Evolutionary conservation across 2,888 invertebrate species (phyloP).

Genomic region (Muscina levida): DNA sequence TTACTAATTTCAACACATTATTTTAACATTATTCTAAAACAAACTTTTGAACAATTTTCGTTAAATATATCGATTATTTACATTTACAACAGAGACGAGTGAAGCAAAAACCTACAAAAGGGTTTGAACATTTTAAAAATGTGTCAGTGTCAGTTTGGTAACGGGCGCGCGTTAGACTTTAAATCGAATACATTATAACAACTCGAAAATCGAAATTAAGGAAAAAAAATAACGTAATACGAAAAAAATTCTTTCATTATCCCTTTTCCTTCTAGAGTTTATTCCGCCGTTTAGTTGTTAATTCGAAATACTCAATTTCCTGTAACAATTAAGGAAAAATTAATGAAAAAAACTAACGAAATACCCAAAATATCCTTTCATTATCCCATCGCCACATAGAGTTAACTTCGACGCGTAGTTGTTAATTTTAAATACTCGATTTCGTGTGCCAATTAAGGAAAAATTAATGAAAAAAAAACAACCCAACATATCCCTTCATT

Average conservation of each 20-base stretch:
- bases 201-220: neutral
- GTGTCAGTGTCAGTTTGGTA: slow-evolving; percentile 49
- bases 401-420: no score
- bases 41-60: slow-evolving; percentile 69
- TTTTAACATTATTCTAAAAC: slow-evolving; percentile 71
- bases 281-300: no score
- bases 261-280: no score
- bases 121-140: slow-evolving; percentile 55
- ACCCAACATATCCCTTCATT: no score
- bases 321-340: neutral
- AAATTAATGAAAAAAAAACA: neutral
- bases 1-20: slow-evolving; percentile 66
- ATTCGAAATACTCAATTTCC: slow-evolving; percentile 7
- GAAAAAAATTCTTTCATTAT: no score
- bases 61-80: slow-evolving; percentile 51
- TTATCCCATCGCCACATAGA: no score
- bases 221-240: neutral
- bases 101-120: slow-evolving; percentile 68
- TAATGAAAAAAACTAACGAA: neutral
- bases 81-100: slow-evolving; percentile 41
- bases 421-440: slow-evolving; percentile 1
- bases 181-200: slow-evolving; percentile 23
- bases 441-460: neutral
- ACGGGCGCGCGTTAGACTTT: slow-evolving; percentile 38
- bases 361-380: no score